Evolutionary conservation across 2,888 invertebrate genomes (phyloP).

Genomic region (Marasmarcha lunaedactyla): DNA sequence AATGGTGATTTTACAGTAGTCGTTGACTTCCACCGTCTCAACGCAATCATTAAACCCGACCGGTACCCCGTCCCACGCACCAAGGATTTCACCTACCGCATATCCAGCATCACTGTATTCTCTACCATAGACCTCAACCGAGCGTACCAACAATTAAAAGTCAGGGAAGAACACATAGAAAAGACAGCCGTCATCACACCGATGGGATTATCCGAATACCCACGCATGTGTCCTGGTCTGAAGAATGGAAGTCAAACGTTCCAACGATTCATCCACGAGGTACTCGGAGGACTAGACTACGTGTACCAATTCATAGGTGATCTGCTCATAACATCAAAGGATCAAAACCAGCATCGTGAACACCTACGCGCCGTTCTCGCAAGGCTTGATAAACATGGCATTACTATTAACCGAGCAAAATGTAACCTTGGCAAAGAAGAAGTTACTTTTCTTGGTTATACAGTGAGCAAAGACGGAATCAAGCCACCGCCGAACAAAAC

Average conservation of each 20-base stretch:
- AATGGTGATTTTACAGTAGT: constrained; percentile 7
- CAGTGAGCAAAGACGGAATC: constrained; percentile 1
- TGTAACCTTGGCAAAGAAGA: constrained; percentile 2
- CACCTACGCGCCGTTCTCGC: constrained; percentile 2
- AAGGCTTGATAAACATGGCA: constrained; percentile 3
- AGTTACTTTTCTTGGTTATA: constrained; percentile 3
- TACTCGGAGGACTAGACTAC: constrained; percentile 3
- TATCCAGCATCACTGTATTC: constrained; percentile 12
- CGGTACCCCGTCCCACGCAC: too few relatives aligned
- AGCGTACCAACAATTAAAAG: constrained; percentile 14
- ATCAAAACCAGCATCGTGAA: constrained; percentile 1
- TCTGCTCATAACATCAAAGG: not conserved
- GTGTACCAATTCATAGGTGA: constrained; percentile 4
- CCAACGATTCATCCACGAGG: constrained; percentile 5
- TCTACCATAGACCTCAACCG: constrained; percentile 15
- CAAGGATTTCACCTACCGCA: constrained; percentile 14
- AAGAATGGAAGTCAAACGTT: constrained; percentile 10
- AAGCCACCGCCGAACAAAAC: not conserved
- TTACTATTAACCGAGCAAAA: constrained; percentile 5
- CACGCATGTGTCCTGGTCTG: constrained; percentile 7
- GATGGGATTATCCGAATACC: constrained; percentile 11
- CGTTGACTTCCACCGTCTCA: constrained; percentile 6
- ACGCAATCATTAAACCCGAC: constrained; percentile 5
- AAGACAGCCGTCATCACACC: constrained; percentile 13
- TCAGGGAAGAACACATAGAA: constrained; percentile 10